Percentiles rank a stretch among this genome's conserved stretches.
phyloP scores from a whole-genome alignment of 2,113 vertebrate genomes.

The Pitta sordida region DNA sequence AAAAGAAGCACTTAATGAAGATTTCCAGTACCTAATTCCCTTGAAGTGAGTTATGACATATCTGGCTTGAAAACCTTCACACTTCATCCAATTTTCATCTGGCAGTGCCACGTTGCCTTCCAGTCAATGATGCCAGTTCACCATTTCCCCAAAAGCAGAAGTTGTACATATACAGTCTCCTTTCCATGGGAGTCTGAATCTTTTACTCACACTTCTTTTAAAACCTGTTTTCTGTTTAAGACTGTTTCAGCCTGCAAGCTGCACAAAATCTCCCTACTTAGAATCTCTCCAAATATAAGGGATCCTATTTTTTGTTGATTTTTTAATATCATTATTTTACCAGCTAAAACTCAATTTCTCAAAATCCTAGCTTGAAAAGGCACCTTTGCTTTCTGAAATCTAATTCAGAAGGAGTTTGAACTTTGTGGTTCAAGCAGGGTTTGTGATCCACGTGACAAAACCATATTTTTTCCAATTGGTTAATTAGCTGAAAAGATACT shows the following conservation, averaged over 20 bases:
- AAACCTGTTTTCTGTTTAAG: not conserved
- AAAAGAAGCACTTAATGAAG: conserved; percentile 18
- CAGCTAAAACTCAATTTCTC: not conserved
- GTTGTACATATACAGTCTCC: accelerated
- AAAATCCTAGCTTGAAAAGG: not conserved
- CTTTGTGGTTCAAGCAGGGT: not conserved
- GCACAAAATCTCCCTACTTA: not conserved
- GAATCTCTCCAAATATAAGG: not conserved
- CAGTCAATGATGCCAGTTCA: not conserved
- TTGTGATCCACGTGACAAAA: not conserved
- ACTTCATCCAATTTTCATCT: not conserved
- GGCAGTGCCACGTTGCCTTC: not conserved
- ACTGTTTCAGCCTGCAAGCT: not conserved
- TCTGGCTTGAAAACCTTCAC: not conserved
- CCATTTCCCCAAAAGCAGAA: not conserved
- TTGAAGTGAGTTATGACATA: conserved; percentile 29
- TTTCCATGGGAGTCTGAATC: not conserved
- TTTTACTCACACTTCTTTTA: not conserved
- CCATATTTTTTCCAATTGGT: not conserved
- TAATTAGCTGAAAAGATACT: conserved; percentile 4
- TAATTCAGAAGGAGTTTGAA: not conserved
- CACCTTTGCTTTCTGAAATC: not conserved
- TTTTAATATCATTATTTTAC: not conserved
- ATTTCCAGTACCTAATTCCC: not conserved
- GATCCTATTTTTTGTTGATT: too few species aligned